Base-by-base conservation (phyloP, 2,797 vertebrate species). In the Myoxocephalus aenaeus region DNA sequence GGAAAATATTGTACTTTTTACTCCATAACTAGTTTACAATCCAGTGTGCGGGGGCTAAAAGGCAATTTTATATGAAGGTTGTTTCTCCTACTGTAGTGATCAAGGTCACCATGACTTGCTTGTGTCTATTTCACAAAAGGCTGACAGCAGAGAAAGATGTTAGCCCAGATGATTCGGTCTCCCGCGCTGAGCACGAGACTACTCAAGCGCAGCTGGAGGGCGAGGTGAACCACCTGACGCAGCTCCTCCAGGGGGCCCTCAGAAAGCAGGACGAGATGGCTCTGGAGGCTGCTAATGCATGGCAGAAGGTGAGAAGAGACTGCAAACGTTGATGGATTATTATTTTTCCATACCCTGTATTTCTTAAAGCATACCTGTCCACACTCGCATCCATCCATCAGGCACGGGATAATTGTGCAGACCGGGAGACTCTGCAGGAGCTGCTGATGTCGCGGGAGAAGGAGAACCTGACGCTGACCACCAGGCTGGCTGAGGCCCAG, bases 251-350 rank as follows among this genome's bases (percentile, higher is more conserved):
- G 88, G 96, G 96, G 51, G 94, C 97, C 0, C 87, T 96, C 22
- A 94, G 95, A 85, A 98, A 98, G 85, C 97, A 96, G 90, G 98
- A 98, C 38, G 96, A 95, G 70, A 91, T 96, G 92, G 96, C 96
- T 22, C 90, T 95, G 48, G 97, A 98, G 85, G 95, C 93, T 20
- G 91, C 94, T 6, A 95, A 97, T 2, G 93, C 96, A 2, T 96
- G 95, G 96, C 96, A 96, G 84, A 96, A 97, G 86, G 93, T 97
- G 78, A 92, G 91, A 20, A 87, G 91, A 5, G 17, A 51, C 1
- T 13, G 44, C 50, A 62, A 46, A 36, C 48, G 4, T 20, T 10
- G n/a, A 53, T 20, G 44, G 5, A 59, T 44, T 27, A 48, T 56
- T 1, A 10, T 29, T 14, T 7, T 27, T 53, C 27, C 15, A 18